Conservation (phyloP, 53 echinoderm and acorn worm genomes). For the Actinopyga echinites region DNA sequence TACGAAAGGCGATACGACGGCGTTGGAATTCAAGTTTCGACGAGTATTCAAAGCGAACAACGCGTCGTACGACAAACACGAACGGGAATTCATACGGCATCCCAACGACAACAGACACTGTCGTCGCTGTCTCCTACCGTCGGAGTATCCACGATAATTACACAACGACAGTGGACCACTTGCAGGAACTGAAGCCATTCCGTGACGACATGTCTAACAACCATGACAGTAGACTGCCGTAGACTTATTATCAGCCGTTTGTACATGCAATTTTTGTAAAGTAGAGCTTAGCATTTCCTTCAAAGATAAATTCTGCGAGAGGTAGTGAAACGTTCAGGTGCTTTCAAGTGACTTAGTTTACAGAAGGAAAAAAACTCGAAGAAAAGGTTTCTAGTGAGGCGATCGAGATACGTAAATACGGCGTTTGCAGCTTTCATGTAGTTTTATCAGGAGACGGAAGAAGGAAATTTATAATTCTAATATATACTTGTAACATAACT, state of each 20-base stretch:
- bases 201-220: constrained; percentile 33
- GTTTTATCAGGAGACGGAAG: too few relatives aligned
- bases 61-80: constrained; percentile 71
- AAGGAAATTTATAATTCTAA: too few relatives aligned
- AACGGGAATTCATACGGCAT: constrained; percentile 77
- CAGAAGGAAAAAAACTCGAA: too few relatives aligned
- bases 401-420: too few relatives aligned
- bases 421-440: too few relatives aligned
- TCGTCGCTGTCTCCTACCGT: constrained; percentile 79
- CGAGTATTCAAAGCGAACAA: constrained; percentile 72
- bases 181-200: constrained; percentile 86
- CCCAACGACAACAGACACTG: constrained; percentile 89
- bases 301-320: too few relatives aligned
- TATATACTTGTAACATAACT: too few relatives aligned
- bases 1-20: constrained; percentile 72
- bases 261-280: too few relatives aligned
- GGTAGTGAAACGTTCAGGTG: too few relatives aligned
- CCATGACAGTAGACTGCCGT: constrained; percentile 31
- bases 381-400: too few relatives aligned
- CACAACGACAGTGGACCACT: constrained; percentile 66
- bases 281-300: too few relatives aligned
- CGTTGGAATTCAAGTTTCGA: constrained; percentile 72
- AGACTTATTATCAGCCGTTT: neutral
- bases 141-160: constrained; percentile 66
- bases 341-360: too few relatives aligned